Percentiles rank a stretch among this genome's conserved stretches.
These are phyloP conservation scores for Bimastos eiseni DNA, from an alignment of 2,888 invertebrate genomes.

Conservation along the genomic window DNA sequence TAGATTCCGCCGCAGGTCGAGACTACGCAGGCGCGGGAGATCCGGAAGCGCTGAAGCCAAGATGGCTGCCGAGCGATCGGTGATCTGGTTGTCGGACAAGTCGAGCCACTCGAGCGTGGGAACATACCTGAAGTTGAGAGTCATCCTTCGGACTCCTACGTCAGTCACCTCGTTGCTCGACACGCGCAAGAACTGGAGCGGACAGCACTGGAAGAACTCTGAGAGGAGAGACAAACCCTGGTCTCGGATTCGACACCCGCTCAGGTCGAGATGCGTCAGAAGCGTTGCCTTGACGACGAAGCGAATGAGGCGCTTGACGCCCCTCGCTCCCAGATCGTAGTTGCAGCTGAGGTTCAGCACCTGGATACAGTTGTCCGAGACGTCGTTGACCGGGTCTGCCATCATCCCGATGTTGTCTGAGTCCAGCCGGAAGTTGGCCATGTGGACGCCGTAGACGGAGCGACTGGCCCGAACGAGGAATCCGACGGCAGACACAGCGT, in stretches of 20 bases:
- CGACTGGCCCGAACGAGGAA: slow-evolving; percentile 39
- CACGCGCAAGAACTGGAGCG: slow-evolving; percentile 40
- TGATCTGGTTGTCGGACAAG: slow-evolving; percentile 40
- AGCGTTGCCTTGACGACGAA: slow-evolving; percentile 44
- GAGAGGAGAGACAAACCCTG: slow-evolving; percentile 37
- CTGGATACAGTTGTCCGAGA: slow-evolving; percentile 45
- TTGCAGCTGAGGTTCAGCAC: slow-evolving; percentile 44
- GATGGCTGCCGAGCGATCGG: slow-evolving; percentile 35
- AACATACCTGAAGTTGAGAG: slow-evolving; percentile 38
- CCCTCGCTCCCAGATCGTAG: slow-evolving; percentile 36
- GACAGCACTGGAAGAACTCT: slow-evolving; percentile 42
- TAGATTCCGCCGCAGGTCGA: slow-evolving; percentile 41
- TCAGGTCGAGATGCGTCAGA: slow-evolving; percentile 44
- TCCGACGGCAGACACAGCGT: slow-evolving; percentile 41
- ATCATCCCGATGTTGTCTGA: slow-evolving; percentile 35
- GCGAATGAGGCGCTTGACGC: slow-evolving; percentile 38
- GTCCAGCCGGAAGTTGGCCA: slow-evolving; percentile 39
- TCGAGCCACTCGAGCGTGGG: slow-evolving; percentile 43
- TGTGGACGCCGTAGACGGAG: slow-evolving; percentile 41
- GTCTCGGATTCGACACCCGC: slow-evolving; percentile 38
- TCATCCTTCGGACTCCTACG: slow-evolving; percentile 34
- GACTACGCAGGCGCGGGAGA: slow-evolving; percentile 39
- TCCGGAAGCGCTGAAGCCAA: slow-evolving; percentile 34
- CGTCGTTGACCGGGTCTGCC: slow-evolving; percentile 41
- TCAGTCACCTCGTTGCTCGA: slow-evolving; percentile 41